A percentile compares a stretch with the other conserved stretches of the same genome.
Conservation (phyloP, 2,113 vertebrate genomes). For the Spheniscus mendiculus region DNA sequence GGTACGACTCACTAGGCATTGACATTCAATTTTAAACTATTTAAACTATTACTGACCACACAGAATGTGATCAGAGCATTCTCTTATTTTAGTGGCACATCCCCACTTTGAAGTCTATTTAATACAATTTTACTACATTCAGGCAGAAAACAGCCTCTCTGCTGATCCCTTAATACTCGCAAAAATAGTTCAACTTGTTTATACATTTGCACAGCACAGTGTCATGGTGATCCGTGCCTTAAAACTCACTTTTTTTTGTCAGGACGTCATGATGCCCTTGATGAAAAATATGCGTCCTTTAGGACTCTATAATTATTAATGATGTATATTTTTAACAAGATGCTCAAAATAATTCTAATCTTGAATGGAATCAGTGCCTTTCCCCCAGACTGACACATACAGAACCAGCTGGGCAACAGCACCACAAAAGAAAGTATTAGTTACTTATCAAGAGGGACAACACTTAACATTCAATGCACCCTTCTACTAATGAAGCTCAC, state of each 20-base stretch:
- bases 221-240: background rate
- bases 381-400: background rate
- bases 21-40: background rate
- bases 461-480: background rate
- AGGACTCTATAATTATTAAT: background rate
- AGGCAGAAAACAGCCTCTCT: background rate
- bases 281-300: background rate
- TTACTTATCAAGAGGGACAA: background rate
- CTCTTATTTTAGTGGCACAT: background rate
- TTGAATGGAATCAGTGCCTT: background rate
- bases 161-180: background rate
- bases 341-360: background rate
- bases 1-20: background rate
- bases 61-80: background rate
- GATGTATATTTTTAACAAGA: background rate
- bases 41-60: background rate
- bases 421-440: background rate
- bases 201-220: background rate
- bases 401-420: background rate
- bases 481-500: background rate
- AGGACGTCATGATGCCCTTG: constrained; percentile 22
- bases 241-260: background rate
- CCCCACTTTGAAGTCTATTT: background rate
- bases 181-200: background rate
- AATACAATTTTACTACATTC: background rate